Evolutionary conservation across 53 echinoderm and acorn worm species (phyloP).

Genomic region (Echinarachnius parma): DNA sequence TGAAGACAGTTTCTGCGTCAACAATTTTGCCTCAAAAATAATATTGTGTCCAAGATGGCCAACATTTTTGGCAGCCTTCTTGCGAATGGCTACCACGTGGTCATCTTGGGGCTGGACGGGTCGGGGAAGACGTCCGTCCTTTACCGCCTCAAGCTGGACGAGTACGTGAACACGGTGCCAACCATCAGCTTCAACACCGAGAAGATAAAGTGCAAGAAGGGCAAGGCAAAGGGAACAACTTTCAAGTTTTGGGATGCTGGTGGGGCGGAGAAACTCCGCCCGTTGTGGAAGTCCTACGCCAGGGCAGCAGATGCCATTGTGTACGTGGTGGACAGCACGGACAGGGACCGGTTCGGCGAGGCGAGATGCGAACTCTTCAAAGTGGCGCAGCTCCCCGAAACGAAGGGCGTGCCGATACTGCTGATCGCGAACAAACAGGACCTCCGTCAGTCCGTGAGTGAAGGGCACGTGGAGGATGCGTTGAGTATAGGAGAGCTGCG

Average conservation of each 20-base stretch:
- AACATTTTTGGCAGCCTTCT: constrained; percentile 44
- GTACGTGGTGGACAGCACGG: constrained; percentile 90
- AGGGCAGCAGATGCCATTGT: constrained; percentile 86
- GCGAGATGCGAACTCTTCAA: constrained; percentile 78
- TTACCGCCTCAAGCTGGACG: constrained; percentile 81
- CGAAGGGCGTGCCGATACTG: constrained; percentile 77
- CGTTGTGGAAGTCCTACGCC: constrained; percentile 98
- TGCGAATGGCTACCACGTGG: constrained; percentile 64
- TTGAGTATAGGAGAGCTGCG: constrained; percentile 62
- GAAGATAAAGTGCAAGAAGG: constrained; percentile 64
- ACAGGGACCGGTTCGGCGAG: constrained; percentile 82
- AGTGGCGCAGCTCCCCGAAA: constrained; percentile 63
- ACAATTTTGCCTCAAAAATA: too few species aligned
- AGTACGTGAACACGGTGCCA: constrained; percentile 97
- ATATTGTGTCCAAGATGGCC: constrained; percentile 20
- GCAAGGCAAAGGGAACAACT: constrained; percentile 72
- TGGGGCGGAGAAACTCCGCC: constrained; percentile 94
- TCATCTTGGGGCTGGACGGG: constrained; percentile 79
- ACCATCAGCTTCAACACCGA: constrained; percentile 95
- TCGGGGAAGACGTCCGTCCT: constrained; percentile 91
- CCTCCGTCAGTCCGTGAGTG: constrained; percentile 60
- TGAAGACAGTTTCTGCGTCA: too few species aligned
- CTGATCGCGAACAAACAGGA: constrained; percentile 96
- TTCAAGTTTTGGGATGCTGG: constrained; percentile 98
- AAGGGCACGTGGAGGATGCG: constrained; percentile 51